Base-by-base conservation (phyloP, 1,140 invertebrate species). In the Bradysia coprophila region DNA sequence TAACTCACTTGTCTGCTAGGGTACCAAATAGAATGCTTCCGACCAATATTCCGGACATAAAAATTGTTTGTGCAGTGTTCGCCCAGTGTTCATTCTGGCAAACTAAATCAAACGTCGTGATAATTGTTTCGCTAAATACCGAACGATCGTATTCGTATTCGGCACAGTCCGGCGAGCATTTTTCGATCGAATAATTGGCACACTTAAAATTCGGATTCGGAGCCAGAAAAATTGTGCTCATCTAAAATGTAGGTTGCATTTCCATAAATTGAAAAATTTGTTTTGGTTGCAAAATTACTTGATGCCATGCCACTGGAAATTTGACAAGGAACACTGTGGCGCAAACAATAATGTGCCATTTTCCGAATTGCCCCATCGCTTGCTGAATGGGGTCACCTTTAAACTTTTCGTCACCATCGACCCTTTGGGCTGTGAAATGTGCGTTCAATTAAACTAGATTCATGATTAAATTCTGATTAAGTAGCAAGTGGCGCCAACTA, bases 21-120 rank as follows among this genome's bases (percentile, higher is more conserved):
- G 74, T 66, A 38, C 82, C 79, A 50, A 84, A 85, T 4, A 76
- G 41, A 61, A 84, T 72, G 49, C 77, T 81, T 22, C 75, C 75
- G 6, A 38, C 15, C n/a, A 38, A 18, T 36, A 85, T 73, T 4
- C 81, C 82, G 6, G 77, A 56, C 80, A 85, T 84, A 38, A 80
- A 80, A 18, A 76, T 66, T 2, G 75, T 75, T 51, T 86, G 81
- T 1, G 73, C 75, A 2, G 84, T 50, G 56, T 78, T 79, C 11
- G 73, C 70, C 38, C 82, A 55, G 55, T 74, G 73, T 16, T 59
- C 54, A 43, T 59, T 63, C 3, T 71, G 64, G 41, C 82, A 86
- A 0, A 81, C 70, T 6, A 86, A 65, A 55, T 83, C 58, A 78
- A 80, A 86, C 65, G 84, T 69, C 1, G 73, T 78, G 18, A 75